phyloP scores from a whole-genome alignment of 2,113 vertebrate species.

The Hippotragus niger region DNA sequence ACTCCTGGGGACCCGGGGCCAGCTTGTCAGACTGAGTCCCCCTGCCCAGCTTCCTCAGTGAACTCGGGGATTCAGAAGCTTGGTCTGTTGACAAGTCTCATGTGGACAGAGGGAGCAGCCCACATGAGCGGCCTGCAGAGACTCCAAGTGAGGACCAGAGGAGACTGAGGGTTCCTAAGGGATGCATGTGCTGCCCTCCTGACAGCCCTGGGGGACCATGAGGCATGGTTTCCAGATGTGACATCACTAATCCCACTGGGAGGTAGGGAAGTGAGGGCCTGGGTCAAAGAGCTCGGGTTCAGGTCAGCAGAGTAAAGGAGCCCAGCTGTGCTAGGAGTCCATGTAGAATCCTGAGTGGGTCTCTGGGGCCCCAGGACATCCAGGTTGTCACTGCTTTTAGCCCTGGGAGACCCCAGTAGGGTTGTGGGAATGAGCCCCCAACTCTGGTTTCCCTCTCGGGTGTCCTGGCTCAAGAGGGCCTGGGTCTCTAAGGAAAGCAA shows the following conservation, averaged over 20 bases:
- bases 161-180: not conserved
- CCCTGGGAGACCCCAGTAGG: not conserved
- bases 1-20: not conserved
- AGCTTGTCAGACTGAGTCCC: not conserved
- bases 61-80: not conserved
- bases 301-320: not conserved
- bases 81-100: not conserved
- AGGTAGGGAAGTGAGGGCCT: not conserved
- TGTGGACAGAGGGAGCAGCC: not conserved
- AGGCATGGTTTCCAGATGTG: not conserved
- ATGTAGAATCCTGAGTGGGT: not conserved
- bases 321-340: not conserved
- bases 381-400: not conserved
- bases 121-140: not conserved
- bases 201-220: not conserved
- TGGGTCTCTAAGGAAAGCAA: not conserved
- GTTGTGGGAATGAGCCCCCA: not conserved
- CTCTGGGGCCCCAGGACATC: not conserved
- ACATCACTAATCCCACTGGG: not conserved
- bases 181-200: not conserved
- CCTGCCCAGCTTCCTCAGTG: not conserved
- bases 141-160: not conserved
- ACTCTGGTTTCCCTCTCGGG: not conserved
- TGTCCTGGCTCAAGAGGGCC: not conserved
- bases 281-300: not conserved